These are phyloP conservation scores for Melolontha melolontha DNA, from an alignment of 2,888 invertebrate genomes.

Conservation along the genomic window DNA sequence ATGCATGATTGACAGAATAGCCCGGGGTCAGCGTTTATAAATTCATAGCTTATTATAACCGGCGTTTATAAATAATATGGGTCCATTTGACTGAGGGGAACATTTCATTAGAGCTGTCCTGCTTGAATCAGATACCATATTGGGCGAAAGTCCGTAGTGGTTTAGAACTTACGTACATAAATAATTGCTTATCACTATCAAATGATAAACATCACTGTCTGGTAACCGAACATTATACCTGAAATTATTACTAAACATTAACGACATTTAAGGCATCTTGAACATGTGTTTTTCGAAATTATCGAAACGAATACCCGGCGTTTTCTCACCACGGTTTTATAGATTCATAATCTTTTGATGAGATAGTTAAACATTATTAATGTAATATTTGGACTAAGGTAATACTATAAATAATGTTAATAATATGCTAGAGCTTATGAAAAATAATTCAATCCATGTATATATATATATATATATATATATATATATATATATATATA, in stretches of 20 bases:
- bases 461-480: no score
- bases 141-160: conserved; percentile 13
- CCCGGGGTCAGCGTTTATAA: conserved; percentile 28
- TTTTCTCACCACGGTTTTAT: conserved; percentile 1
- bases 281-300: conserved; percentile 25
- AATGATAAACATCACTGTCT: conserved; percentile 31
- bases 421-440: not conserved
- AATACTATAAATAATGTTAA: conserved; percentile 20
- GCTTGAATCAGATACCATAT: conserved; percentile 31
- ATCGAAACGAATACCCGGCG: not conserved
- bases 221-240: conserved; percentile 25
- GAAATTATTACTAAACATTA: conserved; percentile 22
- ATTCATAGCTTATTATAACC: conserved; percentile 34
- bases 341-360: conserved; percentile 22
- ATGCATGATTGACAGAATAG: conserved; percentile 42
- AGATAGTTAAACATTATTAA: conserved; percentile 9
- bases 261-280: conserved; percentile 21
- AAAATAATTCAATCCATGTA: not conserved
- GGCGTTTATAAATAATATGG: conserved; percentile 37
- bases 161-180: conserved; percentile 22
- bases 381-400: conserved; percentile 17
- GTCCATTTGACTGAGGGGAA: conserved; percentile 25
- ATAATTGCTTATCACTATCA: conserved; percentile 32
- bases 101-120: conserved; percentile 15
- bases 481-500: no score